Percentiles rank a stretch among this genome's conserved stretches.
Evolutionary conservation across 92 coral and sea anemone genomes (phyloP).

Genomic region (Anthopleura xanthogrammica): DNA sequence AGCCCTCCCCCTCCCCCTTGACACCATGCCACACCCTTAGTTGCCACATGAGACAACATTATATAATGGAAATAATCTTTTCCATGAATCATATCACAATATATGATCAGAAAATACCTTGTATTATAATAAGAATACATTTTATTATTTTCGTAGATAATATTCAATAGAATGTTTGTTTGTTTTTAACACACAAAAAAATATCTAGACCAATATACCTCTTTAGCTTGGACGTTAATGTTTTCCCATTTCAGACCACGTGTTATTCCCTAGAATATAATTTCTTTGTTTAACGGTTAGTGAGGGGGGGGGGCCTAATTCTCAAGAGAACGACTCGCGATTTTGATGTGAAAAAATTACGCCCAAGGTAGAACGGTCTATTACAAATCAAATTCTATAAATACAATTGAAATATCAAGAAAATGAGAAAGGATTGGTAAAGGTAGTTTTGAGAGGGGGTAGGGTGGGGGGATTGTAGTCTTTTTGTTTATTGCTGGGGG

Average conservation of each 20-base stretch:
- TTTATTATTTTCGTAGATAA: constrained; percentile 34
- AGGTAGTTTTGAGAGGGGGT: background rate
- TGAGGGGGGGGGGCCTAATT: too few relatives aligned
- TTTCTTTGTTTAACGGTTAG: too few relatives aligned
- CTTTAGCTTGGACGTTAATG: too few relatives aligned
- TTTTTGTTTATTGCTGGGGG: background rate
- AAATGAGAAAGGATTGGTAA: background rate
- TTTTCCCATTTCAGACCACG: too few relatives aligned
- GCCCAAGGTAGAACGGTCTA: background rate
- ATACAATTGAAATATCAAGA: background rate
- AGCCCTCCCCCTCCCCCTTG: too few relatives aligned
- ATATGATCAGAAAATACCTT: background rate
- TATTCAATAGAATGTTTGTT: background rate
- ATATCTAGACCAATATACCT: background rate
- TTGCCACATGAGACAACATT: background rate
- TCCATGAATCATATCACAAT: background rate
- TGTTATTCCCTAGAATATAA: too few relatives aligned
- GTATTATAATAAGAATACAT: background rate
- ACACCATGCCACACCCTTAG: background rate
- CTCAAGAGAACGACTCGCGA: too few relatives aligned
- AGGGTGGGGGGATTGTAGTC: background rate
- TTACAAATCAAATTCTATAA: background rate
- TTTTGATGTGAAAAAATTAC: too few relatives aligned
- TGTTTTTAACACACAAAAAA: constrained; percentile 6
- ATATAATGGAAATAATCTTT: background rate